Conservation (phyloP, 2,888 invertebrate genomes). For the Cryptosula pallasiana region DNA sequence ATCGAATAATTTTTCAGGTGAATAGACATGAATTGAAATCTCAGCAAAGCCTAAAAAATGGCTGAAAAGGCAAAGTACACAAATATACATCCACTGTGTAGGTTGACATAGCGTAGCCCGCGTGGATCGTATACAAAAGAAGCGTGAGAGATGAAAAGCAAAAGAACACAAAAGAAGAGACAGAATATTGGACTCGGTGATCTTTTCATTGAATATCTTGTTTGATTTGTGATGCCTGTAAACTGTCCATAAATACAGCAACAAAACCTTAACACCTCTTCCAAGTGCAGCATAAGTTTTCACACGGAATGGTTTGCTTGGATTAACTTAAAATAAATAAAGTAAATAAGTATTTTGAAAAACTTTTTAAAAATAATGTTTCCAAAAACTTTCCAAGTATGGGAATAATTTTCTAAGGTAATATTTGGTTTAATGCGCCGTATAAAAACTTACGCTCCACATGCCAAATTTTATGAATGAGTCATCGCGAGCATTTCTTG, state of each 20-base stretch:
- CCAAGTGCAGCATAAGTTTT: no score
- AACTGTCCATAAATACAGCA: not conserved
- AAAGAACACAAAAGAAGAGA: not conserved
- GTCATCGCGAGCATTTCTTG: no score
- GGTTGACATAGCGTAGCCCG: not conserved
- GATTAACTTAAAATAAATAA: no score
- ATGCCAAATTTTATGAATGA: no score
- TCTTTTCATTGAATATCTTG: not conserved
- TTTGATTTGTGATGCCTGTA: not conserved
- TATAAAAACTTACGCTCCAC: no score
- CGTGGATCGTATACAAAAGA: not conserved
- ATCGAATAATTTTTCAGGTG: not conserved
- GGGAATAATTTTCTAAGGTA: no score
- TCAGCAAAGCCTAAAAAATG: not conserved
- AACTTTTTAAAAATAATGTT: no score
- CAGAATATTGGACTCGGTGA: not conserved
- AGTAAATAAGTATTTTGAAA: no score
- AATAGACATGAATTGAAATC: not conserved
- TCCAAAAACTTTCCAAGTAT: no score
- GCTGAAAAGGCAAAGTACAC: not conserved
- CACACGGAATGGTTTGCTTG: no score
- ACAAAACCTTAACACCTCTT: no score
- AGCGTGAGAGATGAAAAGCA: not conserved
- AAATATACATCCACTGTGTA: not conserved
- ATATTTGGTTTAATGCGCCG: no score